Conservation (phyloP, 2,888 invertebrate species). For the Aspidapion aeneum region DNA sequence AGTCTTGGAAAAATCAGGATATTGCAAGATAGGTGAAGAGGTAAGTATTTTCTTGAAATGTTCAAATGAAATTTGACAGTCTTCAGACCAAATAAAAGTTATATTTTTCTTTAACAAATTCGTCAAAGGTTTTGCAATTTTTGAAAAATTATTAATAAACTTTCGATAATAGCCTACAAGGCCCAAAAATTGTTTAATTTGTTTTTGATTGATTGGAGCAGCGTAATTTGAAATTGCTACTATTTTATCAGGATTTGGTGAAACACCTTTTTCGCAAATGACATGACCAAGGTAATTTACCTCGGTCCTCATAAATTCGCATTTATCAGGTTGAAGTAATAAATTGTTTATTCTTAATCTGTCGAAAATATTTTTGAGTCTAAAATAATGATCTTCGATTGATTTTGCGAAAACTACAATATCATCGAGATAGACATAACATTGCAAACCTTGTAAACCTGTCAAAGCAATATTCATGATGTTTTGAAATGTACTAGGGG, state of each 20-base stretch:
- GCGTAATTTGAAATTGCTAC: slow-evolving; percentile 32
- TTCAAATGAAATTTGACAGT: slow-evolving; percentile 25
- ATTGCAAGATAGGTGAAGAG: slow-evolving; percentile 20
- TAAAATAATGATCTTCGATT: too few species aligned
- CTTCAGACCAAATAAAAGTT: slow-evolving; percentile 19
- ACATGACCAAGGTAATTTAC: slow-evolving; percentile 2
- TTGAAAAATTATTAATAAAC: slow-evolving; percentile 32
- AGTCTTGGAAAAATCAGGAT: slow-evolving; percentile 18
- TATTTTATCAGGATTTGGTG: slow-evolving; percentile 39
- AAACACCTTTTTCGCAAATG: slow-evolving; percentile 20
- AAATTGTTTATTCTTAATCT: background rate
- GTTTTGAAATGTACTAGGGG: slow-evolving; percentile 32
- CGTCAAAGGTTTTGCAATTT: slow-evolving; percentile 35
- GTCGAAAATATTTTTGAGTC: background rate
- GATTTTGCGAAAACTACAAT: too few species aligned
- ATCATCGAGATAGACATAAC: slow-evolving; percentile 8
- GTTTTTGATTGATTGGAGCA: slow-evolving; percentile 29
- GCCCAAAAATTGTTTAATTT: slow-evolving; percentile 37
- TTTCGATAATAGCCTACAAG: slow-evolving; percentile 37
- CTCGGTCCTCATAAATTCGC: slow-evolving; percentile 32
- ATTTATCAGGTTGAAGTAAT: slow-evolving; percentile 33
- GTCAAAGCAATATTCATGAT: slow-evolving; percentile 19
- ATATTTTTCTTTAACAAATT: slow-evolving; percentile 24
- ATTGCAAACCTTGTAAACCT: background rate
- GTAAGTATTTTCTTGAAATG: slow-evolving; percentile 24